Evolutionary conservation across 53 echinoderm and acorn worm species (phyloP), one percentile per base, ranked within the genome.

Genomic region (Patiria pectinifera): DNA sequence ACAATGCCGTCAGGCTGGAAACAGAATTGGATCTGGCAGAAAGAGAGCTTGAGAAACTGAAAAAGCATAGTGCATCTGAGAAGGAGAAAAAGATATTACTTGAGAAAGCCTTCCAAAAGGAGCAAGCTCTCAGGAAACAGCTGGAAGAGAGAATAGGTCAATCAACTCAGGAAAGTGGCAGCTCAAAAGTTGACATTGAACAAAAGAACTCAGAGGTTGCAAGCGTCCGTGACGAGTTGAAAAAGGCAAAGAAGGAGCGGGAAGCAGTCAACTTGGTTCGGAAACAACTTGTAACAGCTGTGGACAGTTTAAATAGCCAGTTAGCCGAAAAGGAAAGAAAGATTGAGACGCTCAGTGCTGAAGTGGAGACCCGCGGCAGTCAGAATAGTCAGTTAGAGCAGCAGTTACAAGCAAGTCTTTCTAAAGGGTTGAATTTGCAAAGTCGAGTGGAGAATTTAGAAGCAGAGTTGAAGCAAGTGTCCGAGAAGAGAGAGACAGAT

Each of bases 131-230:
- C 44, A 53, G 87, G 78, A 80, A 25, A 71, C 80, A 18, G 16
- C 84, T 95, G 85, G 92, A 94, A 45, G 91, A 93, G 74, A 88
- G 63, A 81, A 82, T 91, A 8, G 81, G 76, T 71, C 90, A 85
- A 85, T 91, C 91, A 76, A 89, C 22, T 45, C 91, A 96, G 82
- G 96, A 93, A 77, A 91, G 83, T 87, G 94, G 92, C 48, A 94
- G 83, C 46, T 92, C 94, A 14, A 92, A 92, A 59, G 45, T 88
- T 2, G 92, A 92, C 86, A 45, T 92, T 2, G 92, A 92, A 44
- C 74, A 84, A n/a, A 62, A 87, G 84, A 69, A 87, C 23, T 87
- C 94, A 1, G 77, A 92, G 59, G 66, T 87, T 70, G 83, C 83
- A 46, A 78, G 69, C 59, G 45, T 83, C 59, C 76, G 86, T 78